Base-by-base conservation (phyloP, 2,888 invertebrate genomes). In the Cheilosia impressa region DNA sequence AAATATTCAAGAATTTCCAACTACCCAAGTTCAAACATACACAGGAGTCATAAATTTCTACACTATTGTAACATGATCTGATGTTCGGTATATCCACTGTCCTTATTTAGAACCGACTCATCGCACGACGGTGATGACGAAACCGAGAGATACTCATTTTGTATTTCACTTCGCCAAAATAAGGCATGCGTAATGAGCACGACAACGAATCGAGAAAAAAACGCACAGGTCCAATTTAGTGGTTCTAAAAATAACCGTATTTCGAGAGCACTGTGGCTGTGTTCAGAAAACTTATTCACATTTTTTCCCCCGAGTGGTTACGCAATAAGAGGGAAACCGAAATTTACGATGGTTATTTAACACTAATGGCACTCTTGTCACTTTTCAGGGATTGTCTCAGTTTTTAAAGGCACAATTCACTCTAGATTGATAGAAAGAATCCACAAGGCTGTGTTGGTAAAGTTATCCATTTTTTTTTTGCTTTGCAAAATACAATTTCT, bases 131-230 rank as follows among this genome's bases (percentile, higher is more conserved):
- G 17, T 57, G 41, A 45, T 50, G 17, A 69, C 69, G 63, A 73
- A 50, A 63, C 27, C 15, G 47, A n/a, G 19, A 66, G 45, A 75
- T 65, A 65, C 27, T 17, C 62, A 71, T 60, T 65, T 81, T 63
- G 41, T 76, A 71, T 72, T 57, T 77, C 89, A 88, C 89, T 91
- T 89, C 88, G 90, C 91, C 91, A 91, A 91, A 91, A 90, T 91
- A 91, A 91, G 91, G 90, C 89, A 89, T 89, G 88, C 89, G 87
- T 87, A 68, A 52, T 85, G 76, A 50, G 57, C 71, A 66, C 38
- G 38, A 38, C 57, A 77, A 53, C 31, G 52, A 75, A 38, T 62
- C 19, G 38, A 55, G 19, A 47, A 57, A 65, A 57, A 73, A 63
- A 75, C 76, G 13, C 57, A 62, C 62, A 69, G 52, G 31, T 63